Evolutionary conservation across 2,888 invertebrate genomes (phyloP).

Genomic region (Colletes collaris): DNA sequence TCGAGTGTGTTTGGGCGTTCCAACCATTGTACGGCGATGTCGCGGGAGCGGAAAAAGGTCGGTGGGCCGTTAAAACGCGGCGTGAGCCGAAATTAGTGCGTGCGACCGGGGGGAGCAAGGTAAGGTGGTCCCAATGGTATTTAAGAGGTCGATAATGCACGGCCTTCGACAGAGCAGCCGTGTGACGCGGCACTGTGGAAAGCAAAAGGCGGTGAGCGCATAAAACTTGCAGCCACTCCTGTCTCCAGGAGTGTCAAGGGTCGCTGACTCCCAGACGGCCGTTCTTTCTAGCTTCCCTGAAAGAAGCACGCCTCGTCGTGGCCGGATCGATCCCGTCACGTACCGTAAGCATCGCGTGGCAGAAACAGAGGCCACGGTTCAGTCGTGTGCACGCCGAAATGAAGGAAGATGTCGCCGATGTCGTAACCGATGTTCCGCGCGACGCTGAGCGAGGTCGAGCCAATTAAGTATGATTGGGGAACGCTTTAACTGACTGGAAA

Average conservation of each 20-base stretch:
- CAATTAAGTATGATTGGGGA: conserved; percentile 33
- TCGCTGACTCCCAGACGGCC: conserved; percentile 66
- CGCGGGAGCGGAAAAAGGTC: too few species aligned
- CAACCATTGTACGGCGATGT: too few species aligned
- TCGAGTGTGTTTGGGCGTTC: too few species aligned
- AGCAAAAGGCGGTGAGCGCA: conserved; percentile 63
- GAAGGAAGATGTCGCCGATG: conserved; percentile 32
- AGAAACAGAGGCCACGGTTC: conserved; percentile 34
- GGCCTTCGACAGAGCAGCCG: conserved; percentile 59
- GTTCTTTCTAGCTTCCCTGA: conserved; percentile 57
- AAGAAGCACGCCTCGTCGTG: conserved; percentile 48
- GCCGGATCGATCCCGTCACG: conserved; percentile 62
- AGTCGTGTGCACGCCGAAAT: conserved; percentile 44
- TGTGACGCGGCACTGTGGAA: conserved; percentile 54
- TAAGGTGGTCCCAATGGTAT: conserved; percentile 35
- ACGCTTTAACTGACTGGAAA: neutral
- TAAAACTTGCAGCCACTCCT: conserved; percentile 68
- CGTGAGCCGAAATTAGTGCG: conserved; percentile 43
- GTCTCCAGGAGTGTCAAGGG: conserved; percentile 70
- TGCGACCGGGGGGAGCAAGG: conserved; percentile 19
- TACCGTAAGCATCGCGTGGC: conserved; percentile 38
- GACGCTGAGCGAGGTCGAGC: conserved; percentile 5
- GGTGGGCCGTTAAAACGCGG: neutral
- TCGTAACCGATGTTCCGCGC: conserved; percentile 14
- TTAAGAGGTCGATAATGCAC: conserved; percentile 62